Percentiles rank a stretch among this genome's conserved stretches.
Evolutionary conservation across 2,888 invertebrate species (phyloP).

Genomic region (Drepanosiphum platanoidis): DNA sequence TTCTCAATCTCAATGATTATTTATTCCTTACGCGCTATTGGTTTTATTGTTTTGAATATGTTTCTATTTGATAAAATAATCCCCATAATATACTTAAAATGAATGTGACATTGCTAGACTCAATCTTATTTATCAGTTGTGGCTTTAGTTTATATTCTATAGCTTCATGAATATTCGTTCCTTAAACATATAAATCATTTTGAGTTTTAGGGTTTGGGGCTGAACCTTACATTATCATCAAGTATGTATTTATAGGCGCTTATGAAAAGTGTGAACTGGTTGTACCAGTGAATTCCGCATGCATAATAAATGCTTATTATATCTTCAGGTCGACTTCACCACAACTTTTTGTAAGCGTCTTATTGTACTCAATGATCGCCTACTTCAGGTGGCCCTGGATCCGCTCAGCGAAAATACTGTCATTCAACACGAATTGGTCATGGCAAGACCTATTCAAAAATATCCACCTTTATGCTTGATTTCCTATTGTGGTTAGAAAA

Average conservation of each 20-base stretch:
- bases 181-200: constrained; percentile 22
- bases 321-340: constrained; percentile 25
- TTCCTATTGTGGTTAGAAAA: neutral
- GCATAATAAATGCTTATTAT: constrained; percentile 33
- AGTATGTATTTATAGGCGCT: constrained; percentile 44
- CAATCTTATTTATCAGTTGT: neutral
- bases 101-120: neutral
- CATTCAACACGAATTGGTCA: constrained; percentile 23
- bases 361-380: constrained; percentile 38
- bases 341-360: constrained; percentile 40
- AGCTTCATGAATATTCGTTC: constrained; percentile 11
- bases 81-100: neutral
- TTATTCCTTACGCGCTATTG: too few species aligned
- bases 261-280: constrained; percentile 18
- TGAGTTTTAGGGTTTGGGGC: constrained; percentile 46
- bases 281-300: constrained; percentile 8
- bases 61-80: too few species aligned
- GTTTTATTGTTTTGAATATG: too few species aligned
- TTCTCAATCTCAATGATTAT: too few species aligned
- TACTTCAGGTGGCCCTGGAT: constrained; percentile 21
- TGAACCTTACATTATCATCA: constrained; percentile 48
- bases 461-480: neutral
- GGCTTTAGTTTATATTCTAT: constrained; percentile 4
- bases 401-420: constrained; percentile 3
- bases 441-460: neutral